phyloP scores from a whole-genome alignment of 2,113 vertebrate species.

The Scophthalmus maximus region DNA sequence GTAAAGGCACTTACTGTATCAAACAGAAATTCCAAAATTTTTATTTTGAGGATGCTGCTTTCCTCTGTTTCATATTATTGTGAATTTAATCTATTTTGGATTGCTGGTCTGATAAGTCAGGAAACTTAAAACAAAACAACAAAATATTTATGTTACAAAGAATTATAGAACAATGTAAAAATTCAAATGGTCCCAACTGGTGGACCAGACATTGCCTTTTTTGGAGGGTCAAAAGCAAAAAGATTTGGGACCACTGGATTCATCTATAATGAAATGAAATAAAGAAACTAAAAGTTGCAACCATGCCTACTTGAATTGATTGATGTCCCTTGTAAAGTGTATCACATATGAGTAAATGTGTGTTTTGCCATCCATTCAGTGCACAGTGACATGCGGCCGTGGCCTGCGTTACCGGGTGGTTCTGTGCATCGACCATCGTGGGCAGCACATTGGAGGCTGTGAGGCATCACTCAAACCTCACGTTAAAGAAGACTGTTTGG shows the following conservation, averaged over 20 bases:
- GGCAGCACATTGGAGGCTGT: conserved; percentile 92
- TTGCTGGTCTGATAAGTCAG: background rate
- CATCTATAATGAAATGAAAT: too few species aligned
- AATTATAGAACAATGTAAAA: too few species aligned
- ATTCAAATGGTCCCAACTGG: too few species aligned
- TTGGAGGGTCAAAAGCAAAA: too few species aligned
- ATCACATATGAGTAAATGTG: background rate
- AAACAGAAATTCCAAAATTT: too few species aligned
- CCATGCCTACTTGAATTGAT: too few species aligned
- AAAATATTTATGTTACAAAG: too few species aligned
- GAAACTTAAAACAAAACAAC: background rate
- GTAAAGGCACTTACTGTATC: too few species aligned
- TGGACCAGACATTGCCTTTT: too few species aligned
- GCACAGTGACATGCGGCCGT: conserved; percentile 92
- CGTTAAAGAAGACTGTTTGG: conserved; percentile 93
- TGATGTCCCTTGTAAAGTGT: too few species aligned
- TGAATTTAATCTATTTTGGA: background rate
- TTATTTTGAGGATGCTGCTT: background rate
- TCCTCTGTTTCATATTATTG: background rate
- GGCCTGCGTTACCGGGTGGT: conserved; percentile 93
- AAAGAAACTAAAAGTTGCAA: too few species aligned
- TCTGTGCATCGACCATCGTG: conserved; percentile 90
- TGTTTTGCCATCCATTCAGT: conserved; percentile 75
- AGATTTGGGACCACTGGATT: too few species aligned
- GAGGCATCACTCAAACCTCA: conserved; percentile 88